Base-by-base conservation (phyloP, 1,140 invertebrate species). In the Drosophila kepulauana region DNA sequence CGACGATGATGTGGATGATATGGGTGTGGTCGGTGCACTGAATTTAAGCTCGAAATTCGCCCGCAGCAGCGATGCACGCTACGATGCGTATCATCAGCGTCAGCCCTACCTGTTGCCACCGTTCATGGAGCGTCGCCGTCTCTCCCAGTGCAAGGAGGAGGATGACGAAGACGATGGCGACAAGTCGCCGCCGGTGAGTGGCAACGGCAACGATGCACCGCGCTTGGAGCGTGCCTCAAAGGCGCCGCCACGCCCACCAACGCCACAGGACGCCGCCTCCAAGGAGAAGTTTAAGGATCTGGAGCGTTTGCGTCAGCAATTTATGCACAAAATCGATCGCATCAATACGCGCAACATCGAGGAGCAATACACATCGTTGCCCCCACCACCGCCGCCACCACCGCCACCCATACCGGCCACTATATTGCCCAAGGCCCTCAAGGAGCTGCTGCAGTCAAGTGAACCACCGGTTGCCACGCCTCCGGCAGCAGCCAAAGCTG, bases 71-170 rank as follows among this genome's bases (percentile, higher is more conserved):
- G 78, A 79, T 20, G 66, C 41, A 2, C 64, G 70, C 13, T 75
- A 79, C 33, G 91, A 92, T 69, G 56, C 80, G 11, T 90, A 88
- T 46, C 80, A 89, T 54, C 79, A 79, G 45, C 75, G 92, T 25
- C 78, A 89, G 73, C 76, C 94, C 78, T 89, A 88, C 35, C 35
- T 88, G 16, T 78, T 95, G 77, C 92, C 95, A 87, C 89, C 95
- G 66, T 94, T 94, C 92, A 65, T 94, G 86, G 95, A 95, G 92
- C 92, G 94, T 0, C 94, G 96, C n/a, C 94, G 96, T 2, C 91
- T 97, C 56, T 97, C 96, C 5, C 96, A 97, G 91, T 97, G 96
- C 86, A 94, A 95, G 33, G 96, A 97, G 81, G 96, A 97, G 92
- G 96, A 97, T 79, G 96, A 97, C 91, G 96, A 96, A 51, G 95